Evolutionary conservation across 1,140 invertebrate species (phyloP), one percentile per base, ranked within the genome.

Genomic region (Ephestia elutella): DNA sequence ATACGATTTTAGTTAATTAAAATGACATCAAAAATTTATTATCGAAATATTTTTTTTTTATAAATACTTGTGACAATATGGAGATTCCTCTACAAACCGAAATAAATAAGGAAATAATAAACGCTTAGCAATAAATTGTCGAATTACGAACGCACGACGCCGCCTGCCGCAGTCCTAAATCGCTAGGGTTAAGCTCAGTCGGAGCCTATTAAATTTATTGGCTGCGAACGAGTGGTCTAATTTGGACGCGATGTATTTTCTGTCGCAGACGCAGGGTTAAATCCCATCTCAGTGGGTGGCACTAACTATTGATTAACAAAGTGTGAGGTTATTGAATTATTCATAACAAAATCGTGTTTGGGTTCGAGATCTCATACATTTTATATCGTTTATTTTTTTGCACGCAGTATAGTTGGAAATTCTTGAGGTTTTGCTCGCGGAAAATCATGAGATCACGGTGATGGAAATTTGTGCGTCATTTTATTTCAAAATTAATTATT

Each of bases 201-300:
- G 69, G 71, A 64, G 71, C 73, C 69, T 69, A 77, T 70, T 66
- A 72, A 71, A 81, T 77, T 77, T 73, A 81, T 75, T 71, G 65
- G 57, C 65, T 74, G 73, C 73, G 73, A 77, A 73, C 69, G 71
- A 78, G 71, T 70, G 65, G 68, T 75, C 75, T 75, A 78, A 80
- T 78, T 74, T 68, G 20, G 69, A 60, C 49, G 56, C 51, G 59
- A 68, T 62, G 61, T 63, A 68, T 75, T 78, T 70, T 68, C 13
- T 44, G 62, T 73, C 69, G 63, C 56, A 51, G 65, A 64, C 59
- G 71, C 44, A 54, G 60, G 59, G 66, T 66, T 64, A 25, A 53
- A 53, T 57, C 50, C 30, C 49, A 25, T 51, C 60, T 62, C 64
- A 38, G 61, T 62, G 65, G 65, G 69, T 66, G 69, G 65, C 58